Base-by-base conservation (phyloP, 2,888 invertebrate species). In the Neria commutata region DNA sequence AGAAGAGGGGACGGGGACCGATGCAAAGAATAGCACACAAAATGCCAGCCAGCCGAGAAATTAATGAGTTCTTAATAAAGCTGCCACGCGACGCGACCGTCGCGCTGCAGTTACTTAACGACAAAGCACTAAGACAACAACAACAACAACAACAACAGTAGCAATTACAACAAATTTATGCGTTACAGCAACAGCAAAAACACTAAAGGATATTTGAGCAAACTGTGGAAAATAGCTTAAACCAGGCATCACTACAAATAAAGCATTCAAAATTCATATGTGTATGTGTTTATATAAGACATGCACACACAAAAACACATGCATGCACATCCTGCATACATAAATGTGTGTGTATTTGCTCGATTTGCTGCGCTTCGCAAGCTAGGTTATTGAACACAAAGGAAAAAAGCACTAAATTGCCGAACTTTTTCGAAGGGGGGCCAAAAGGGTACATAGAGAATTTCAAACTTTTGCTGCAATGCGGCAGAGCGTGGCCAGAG, bases 31-130 rank as follows among this genome's bases (percentile, higher is more conserved):
- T n/a, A n/a, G n/a, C n/a, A n/a, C n/a, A n/a, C n/a, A 37, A 37
- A 37, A 11, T n/a, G 37, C 6, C 17, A 14, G 24, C 24, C 16
- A 11, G 29, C 33, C 23, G 25, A 55, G 48, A 48, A 58, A 62
- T 62, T 65, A 65, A 65, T 59, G 61, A 65, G 61, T 62, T 65
- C 62, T 61, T 65, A 65, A 65, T 65, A 65, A 59, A 62, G 61
- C 57, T 40, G 4, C 21, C 5, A 42, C 14, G 6, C 42, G n/a
- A n/a, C n/a, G n/a, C n/a, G 4, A 21, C 6, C 37, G 54, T 58
- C 58, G 37, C n/a, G n/a, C n/a, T 3, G 42, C 6, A 47, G 54
- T 58, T 56, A 62, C 56, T 62, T 62, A 62, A 58, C 34, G 25
- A 45, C 46, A 49, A 26, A 52, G 46, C 19, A 25, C n/a, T 26